Base-by-base conservation (phyloP, 2,888 invertebrate species). In the Cryptosula pallasiana region DNA sequence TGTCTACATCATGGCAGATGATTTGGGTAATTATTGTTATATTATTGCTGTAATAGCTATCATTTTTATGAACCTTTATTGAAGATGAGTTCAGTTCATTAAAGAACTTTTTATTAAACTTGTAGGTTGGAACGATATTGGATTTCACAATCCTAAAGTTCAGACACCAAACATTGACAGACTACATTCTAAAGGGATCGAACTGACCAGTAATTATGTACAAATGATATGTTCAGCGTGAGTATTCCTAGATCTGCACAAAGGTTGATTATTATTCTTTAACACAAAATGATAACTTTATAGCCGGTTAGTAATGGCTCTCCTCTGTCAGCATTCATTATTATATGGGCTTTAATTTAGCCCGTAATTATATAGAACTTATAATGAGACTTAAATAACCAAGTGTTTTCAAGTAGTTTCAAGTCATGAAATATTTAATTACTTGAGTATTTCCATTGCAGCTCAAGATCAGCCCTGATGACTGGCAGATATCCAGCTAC, bases 81-180 rank as follows among this genome's bases (percentile, higher is more conserved):
- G n/a, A n/a, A n/a, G n/a, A n/a, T n/a, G n/a, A n/a, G n/a, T n/a
- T n/a, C n/a, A n/a, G n/a, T n/a, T n/a, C n/a, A n/a, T n/a, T n/a
- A n/a, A n/a, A n/a, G n/a, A n/a, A n/a, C n/a, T 45, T 5, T 45
- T 45, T 13, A 58, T 27, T 58, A n/a, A 9, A n/a, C 45, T 45
- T 45, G 45, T 27, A 58, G 58, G 58, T n/a, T 58, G 58, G 58
- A 58, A 58, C n/a, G 58, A 58, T 27, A n/a, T 58, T 9, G 58
- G 58, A 9, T 58, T 25, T 27, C 58, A 58, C n/a, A 58, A 58
- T n/a, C 58, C 58, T 5, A 23, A 58, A 25, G 58, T 58, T 5
- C 25, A n/a, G n/a, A 58, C 58, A 13, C 58, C 58, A 5, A 58
- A 58, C 29, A 23, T 58, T 27, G 58, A 58, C 58, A 23, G 58